phyloP scores from a whole-genome alignment of 2,797 vertebrate genomes.

The Phoebastria nigripes region DNA sequence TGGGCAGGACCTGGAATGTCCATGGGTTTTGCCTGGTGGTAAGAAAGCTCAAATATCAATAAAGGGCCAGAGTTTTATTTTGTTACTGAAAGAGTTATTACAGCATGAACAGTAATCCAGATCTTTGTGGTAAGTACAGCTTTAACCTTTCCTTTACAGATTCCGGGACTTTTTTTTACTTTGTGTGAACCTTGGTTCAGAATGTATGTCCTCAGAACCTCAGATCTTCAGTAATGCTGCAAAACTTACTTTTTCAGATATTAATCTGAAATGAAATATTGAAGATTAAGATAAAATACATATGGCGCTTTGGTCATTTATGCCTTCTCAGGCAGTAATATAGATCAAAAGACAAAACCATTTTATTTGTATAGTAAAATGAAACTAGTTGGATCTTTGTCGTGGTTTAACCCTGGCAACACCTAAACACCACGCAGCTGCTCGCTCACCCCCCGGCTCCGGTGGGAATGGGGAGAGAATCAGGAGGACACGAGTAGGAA shows the following conservation, averaged over 20 bases:
- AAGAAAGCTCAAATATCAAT: background rate
- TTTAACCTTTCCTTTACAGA: background rate
- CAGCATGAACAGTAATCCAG: background rate
- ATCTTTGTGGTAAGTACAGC: background rate
- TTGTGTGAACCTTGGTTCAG: background rate
- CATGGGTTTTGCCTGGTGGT: background rate
- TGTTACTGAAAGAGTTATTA: background rate
- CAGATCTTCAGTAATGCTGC: background rate
- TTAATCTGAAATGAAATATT: background rate
- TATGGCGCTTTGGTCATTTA: background rate
- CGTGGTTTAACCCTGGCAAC: too few relatives aligned
- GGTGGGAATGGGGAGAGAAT: too few relatives aligned
- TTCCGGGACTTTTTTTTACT: background rate
- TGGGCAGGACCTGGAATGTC: background rate
- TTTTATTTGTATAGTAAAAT: background rate
- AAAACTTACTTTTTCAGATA: background rate
- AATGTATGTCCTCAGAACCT: background rate
- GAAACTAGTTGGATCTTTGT: background rate
- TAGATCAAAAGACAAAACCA: background rate
- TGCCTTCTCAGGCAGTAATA: background rate
- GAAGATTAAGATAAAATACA: background rate
- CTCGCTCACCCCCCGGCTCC: too few relatives aligned
- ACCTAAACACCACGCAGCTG: too few relatives aligned
- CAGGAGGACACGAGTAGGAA: too few relatives aligned
- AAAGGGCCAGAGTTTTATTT: background rate